Evolutionary conservation across 2,113 vertebrate genomes (phyloP), one percentile per base, ranked within the genome.

Genomic region (Columba livia): DNA sequence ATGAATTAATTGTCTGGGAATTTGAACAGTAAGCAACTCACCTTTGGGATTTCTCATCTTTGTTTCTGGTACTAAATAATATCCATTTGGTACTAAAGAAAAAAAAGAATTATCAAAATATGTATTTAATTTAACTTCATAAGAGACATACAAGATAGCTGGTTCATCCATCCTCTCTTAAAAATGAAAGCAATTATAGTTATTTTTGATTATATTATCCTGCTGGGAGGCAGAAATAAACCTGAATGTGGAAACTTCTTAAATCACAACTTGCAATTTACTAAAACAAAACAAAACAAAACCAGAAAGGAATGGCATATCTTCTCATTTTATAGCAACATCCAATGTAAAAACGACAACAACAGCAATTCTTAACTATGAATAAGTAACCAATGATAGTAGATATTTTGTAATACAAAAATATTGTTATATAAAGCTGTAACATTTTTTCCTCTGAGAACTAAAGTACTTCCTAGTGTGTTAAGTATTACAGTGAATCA

Each of bases 271-370:
- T 96, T 85, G 67, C 93, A 94, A 95, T 97, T 97, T 96, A 88
- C 93, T 95, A 91, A 98, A 97, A 94, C 93, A 96, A 98, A 97
- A 94, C 93, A 96, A 98, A 97, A 89, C 81, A 88, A 92, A 97
- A 88, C 19, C 18, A 40, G 81, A 89, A 94, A 97, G 80, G 96
- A 94, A 89, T 47, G 75, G 54, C 61, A 67, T 38, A 73, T 89
- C 77, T 72, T 64, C 90, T 66, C 11, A 90, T 97, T 88, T 97
- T 95, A 94, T 79, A 96, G 94, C 89, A 96, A 88, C 57, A 73
- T 26, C 88, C 58, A 82, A 79, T 38, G 87, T 89, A 94, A 96
- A 97, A 95, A 78, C 91, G 89, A 95, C 95, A 96, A 88, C 90
- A 79, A 60, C 16, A 31, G 71, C 90, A 96, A 90, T 96, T 96